Evolutionary conservation across 2,797 vertebrate genomes (phyloP).

Genomic region (Pseudotriccus pelzelni): DNA sequence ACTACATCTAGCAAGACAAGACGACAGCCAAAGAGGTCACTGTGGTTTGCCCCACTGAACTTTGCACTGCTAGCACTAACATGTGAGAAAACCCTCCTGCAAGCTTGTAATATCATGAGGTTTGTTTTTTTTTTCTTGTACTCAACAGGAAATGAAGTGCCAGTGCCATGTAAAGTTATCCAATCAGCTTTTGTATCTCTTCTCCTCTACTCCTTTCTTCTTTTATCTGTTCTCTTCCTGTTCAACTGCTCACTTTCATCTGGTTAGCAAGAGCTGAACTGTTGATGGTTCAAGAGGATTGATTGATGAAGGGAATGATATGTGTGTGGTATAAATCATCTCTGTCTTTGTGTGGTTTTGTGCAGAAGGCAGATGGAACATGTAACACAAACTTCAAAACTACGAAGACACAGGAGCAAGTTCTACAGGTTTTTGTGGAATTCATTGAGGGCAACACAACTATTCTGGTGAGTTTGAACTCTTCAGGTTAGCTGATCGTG

Average conservation of each 20-base stretch:
- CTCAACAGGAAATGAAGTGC: background rate
- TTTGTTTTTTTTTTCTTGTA: background rate
- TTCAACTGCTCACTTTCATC: background rate
- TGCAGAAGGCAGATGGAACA: constrained; percentile 90
- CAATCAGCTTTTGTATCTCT: background rate
- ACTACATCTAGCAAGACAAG: background rate
- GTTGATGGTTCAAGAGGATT: background rate
- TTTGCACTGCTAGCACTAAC: background rate
- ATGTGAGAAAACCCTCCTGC: background rate
- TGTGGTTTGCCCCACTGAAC: constrained; percentile 10
- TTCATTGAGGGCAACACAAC: constrained; percentile 86
- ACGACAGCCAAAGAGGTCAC: background rate
- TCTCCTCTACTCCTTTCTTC: background rate
- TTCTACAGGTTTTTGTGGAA: constrained; percentile 87
- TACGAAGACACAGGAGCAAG: constrained; percentile 87
- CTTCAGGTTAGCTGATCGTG: background rate
- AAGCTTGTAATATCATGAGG: background rate
- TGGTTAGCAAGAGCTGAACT: constrained; percentile 13
- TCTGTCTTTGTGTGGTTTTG: background rate
- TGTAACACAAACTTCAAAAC: constrained; percentile 98
- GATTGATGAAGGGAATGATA: background rate
- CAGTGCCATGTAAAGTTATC: background rate
- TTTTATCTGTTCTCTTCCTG: constrained; percentile 21
- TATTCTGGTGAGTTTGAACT: constrained; percentile 83
- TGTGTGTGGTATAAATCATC: background rate